phyloP scores from a whole-genome alignment of 1,140 invertebrate species.

The Aphis craccivora region DNA sequence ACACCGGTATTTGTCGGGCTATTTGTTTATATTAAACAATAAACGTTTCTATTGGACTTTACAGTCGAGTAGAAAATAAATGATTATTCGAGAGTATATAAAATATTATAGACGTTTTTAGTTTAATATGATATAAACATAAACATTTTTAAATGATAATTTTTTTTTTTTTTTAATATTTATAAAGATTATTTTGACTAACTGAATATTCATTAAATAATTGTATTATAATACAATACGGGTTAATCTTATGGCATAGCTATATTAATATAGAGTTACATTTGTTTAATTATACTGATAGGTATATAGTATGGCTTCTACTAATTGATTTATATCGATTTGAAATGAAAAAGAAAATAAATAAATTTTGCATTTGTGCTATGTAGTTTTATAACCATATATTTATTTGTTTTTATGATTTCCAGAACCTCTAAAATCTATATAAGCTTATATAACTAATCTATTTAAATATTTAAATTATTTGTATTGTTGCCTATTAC shows the following conservation, averaged over 20 bases:
- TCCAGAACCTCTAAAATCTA: too few relatives aligned
- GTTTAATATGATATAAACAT: not conserved
- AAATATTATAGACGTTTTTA: not conserved
- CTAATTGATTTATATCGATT: not conserved
- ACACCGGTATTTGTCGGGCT: not conserved
- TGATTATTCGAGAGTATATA: not conserved
- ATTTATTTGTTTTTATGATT: too few relatives aligned
- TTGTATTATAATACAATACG: not conserved
- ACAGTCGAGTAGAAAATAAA: not conserved
- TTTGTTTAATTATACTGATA: not conserved
- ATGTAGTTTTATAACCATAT: too few relatives aligned
- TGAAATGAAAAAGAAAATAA: too few relatives aligned
- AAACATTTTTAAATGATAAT: not conserved
- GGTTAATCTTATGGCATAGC: not conserved
- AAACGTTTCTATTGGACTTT: not conserved
- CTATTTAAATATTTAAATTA: too few relatives aligned
- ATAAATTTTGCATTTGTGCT: too few relatives aligned
- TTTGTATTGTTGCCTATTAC: too few relatives aligned
- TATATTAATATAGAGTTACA: not conserved
- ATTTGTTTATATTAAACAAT: not conserved
- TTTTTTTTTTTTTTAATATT: not conserved
- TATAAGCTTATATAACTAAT: too few relatives aligned
- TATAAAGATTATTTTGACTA: not conserved
- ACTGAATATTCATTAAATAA: not conserved
- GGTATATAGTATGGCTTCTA: not conserved